phyloP scores from a whole-genome alignment of 2,888 invertebrate genomes.

The Tanypteryx hageni region DNA sequence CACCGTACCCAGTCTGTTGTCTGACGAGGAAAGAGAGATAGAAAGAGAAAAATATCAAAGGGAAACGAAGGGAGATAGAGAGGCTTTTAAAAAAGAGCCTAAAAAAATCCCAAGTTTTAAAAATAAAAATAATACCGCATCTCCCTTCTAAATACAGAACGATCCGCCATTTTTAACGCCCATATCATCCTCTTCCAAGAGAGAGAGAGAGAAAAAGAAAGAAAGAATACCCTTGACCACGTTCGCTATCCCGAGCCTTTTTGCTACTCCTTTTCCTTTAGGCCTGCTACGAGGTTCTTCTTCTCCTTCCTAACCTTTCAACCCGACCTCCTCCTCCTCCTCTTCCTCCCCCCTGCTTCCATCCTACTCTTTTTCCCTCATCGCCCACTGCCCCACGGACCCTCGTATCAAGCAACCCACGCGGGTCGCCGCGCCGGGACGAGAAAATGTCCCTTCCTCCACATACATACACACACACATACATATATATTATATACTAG shows the following conservation, averaged over 20 bases:
- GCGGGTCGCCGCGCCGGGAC: not conserved
- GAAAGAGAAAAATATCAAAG: no score
- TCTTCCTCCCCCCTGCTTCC: not conserved
- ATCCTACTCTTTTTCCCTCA: not conserved
- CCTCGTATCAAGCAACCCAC: constrained; percentile 1
- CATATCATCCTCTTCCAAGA: not conserved
- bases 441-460: not conserved
- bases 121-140: not conserved
- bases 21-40: no score
- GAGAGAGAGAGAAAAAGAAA: no score
- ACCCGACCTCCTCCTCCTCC: not conserved
- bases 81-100: no score
- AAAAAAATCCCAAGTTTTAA: no score
- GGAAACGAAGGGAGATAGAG: no score
- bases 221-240: not conserved
- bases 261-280: no score
- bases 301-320: no score
- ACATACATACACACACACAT: no score
- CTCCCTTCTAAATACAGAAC: not conserved
- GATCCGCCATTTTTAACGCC: not conserved
- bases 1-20: no score
- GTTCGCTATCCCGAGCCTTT: not conserved
- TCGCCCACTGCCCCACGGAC: not conserved
- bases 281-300: no score
- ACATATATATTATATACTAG: no score